Evolutionary conservation across 2,113 vertebrate species (phyloP).

Genomic region (Spizaetus ornatus): DNA sequence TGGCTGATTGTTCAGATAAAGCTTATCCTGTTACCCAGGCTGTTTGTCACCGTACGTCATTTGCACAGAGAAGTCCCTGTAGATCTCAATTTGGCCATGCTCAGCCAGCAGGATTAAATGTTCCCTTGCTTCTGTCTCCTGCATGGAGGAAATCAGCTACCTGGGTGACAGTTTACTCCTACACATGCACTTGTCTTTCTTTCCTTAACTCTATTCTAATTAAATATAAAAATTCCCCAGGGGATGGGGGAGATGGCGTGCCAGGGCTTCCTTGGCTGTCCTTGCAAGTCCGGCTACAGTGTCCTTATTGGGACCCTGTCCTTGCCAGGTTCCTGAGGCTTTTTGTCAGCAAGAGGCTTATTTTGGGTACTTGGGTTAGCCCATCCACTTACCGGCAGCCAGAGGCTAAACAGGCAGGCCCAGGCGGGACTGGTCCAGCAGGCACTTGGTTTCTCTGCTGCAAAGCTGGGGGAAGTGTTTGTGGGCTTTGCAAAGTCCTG

Average conservation of each 20-base stretch:
- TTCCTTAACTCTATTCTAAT: constrained; percentile 11
- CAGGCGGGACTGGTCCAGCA: background rate
- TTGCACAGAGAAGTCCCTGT: constrained; percentile 47
- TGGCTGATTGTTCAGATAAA: constrained; percentile 53
- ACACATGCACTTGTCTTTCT: background rate
- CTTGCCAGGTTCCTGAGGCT: background rate
- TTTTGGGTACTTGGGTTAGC: background rate
- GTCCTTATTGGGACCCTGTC: background rate
- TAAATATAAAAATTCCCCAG: background rate
- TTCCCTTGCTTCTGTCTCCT: constrained; percentile 37
- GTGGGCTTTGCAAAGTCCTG: background rate
- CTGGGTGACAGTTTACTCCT: background rate
- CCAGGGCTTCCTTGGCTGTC: background rate
- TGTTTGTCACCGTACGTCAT: background rate
- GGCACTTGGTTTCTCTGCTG: background rate
- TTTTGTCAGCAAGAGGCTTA: background rate
- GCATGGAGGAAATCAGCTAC: background rate
- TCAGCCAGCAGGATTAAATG: constrained; percentile 58
- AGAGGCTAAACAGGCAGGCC: background rate
- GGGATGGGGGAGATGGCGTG: background rate
- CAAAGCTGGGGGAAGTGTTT: background rate
- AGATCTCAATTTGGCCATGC: constrained; percentile 23
- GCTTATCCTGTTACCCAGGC: constrained; percentile 43
- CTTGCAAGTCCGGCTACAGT: background rate
- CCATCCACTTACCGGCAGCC: background rate